Conservation (phyloP, 2,888 invertebrate species). For the Clostera curtula region DNA sequence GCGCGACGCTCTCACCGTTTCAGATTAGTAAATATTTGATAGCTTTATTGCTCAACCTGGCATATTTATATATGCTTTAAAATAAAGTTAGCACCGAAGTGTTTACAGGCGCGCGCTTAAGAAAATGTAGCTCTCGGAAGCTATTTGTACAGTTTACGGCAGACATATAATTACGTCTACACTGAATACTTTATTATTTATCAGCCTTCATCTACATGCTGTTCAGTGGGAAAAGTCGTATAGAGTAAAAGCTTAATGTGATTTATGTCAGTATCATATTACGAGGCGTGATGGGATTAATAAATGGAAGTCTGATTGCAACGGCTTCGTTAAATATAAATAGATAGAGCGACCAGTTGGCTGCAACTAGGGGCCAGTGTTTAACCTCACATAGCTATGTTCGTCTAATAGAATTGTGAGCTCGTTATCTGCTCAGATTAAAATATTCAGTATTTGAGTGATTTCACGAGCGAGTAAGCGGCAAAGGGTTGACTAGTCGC, state of each 20-base stretch:
- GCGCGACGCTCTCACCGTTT: constrained; percentile 60
- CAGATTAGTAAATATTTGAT: constrained; percentile 76
- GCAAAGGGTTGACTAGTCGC: constrained; percentile 75
- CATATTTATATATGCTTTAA: constrained; percentile 63
- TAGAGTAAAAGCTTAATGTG: constrained; percentile 1
- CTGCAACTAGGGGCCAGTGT: constrained; percentile 40
- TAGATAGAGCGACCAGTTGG: constrained; percentile 7
- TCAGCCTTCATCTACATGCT: background rate
- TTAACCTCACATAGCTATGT: constrained; percentile 68
- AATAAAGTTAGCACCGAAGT: constrained; percentile 35
- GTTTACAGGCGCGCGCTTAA: constrained; percentile 8
- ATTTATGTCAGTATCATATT: constrained; percentile 8
- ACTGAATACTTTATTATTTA: constrained; percentile 1
- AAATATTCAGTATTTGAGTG: constrained; percentile 76
- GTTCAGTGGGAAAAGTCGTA: background rate
- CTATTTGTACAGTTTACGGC: constrained; percentile 1
- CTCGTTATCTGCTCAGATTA: constrained; percentile 76
- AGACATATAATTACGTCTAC: constrained; percentile 1
- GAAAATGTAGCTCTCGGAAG: constrained; percentile 1
- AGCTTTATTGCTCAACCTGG: constrained; percentile 70
- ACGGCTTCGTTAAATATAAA: constrained; percentile 4
- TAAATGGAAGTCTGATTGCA: constrained; percentile 18
- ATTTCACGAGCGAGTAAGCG: constrained; percentile 74
- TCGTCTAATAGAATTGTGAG: constrained; percentile 74
- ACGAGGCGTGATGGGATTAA: constrained; percentile 10